Evolutionary conservation across 2,888 invertebrate genomes (phyloP), one percentile per base, ranked within the genome.

Genomic region (Pterostichus niger): DNA sequence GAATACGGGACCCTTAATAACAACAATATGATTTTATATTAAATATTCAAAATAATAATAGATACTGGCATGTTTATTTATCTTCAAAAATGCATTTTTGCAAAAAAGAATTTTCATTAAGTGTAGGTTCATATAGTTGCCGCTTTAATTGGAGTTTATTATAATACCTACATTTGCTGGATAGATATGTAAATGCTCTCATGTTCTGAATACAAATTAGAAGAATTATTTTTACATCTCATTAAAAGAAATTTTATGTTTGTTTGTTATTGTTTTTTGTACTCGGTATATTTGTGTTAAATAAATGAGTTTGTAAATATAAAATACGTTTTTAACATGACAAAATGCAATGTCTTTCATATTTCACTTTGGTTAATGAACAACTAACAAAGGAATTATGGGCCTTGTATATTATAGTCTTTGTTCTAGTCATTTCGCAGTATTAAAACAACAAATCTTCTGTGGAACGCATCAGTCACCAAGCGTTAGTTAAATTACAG

Each of bases 401-500:
- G 64, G 64, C 13, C 64, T 35, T 64, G 64, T 64, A 64, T 35
- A 64, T 64, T 35, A 64, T 64, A 71, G 44, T 71, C 68, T 71
- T 71, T 71, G 68, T 44, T 71, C 44, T 15, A 71, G 68, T 71
- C 68, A 71, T 71, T 71, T 31, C 68, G 17, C 17, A 44, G 64
- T 40, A 71, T 44, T 71, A 44, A 44, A 71, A 71, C 44, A 44
- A 71, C 68, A 17, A 71, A 71, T 71, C 68, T 71, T 71, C 68
- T 71, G 44, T 10, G 15, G 44, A 17, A 6, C 44, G 10, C 68
- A 71, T 71, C 68, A 71, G 68, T 71, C 68, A 71, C 46, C 46
- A 71, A 15, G 40, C 44, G 68, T 44, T 71, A 71, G 68, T 71
- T 71, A 71, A 71, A 71, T 71, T 71, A 71, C 68, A 17, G 44